Conservation (phyloP, 2,797 vertebrate genomes). For the Cichlasoma orientale region DNA sequence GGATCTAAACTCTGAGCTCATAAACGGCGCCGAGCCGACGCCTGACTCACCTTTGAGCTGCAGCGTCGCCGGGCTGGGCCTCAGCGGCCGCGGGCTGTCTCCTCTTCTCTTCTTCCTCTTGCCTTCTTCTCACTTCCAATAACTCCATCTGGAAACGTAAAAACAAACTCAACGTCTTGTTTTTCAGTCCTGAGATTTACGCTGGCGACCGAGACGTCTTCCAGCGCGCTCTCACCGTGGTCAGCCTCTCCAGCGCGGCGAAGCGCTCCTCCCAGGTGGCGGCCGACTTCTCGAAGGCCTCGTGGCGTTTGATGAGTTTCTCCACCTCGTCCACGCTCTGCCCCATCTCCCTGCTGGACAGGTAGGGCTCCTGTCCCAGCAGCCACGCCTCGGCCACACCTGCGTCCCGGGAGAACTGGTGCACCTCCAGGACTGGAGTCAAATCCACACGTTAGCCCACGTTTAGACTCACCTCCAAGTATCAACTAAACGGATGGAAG, state of each 20-base stretch:
- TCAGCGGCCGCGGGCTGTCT: conserved; percentile 84
- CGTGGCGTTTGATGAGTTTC: conserved; percentile 96
- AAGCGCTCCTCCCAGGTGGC: conserved; percentile 98
- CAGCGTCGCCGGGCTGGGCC: conserved; percentile 79
- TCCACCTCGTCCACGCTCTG: conserved; percentile 97
- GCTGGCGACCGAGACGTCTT: accelerated
- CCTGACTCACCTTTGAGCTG: conserved; percentile 82
- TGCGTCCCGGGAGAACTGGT: conserved; percentile 96
- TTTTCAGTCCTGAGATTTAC: background rate
- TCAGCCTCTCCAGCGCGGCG: conserved; percentile 92
- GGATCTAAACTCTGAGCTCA: too few species aligned
- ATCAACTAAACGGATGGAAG: accelerated
- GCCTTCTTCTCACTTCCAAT: conserved; percentile 92
- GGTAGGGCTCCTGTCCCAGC: conserved; percentile 94
- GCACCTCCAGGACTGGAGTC: conserved; percentile 91
- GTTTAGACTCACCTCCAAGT: accelerated
- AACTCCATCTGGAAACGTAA: conserved; percentile 86
- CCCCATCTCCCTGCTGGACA: conserved; percentile 92
- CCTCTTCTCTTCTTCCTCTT: conserved; percentile 92
- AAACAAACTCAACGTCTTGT: background rate
- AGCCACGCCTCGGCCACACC: conserved; percentile 97
- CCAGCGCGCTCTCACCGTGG: conserved; percentile 83
- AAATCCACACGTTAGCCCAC: background rate
- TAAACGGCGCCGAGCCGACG: too few species aligned
- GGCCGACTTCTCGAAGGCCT: conserved; percentile 97